Conservation (phyloP, 2,797 vertebrate species). For the Phataginus tetradactyla region DNA sequence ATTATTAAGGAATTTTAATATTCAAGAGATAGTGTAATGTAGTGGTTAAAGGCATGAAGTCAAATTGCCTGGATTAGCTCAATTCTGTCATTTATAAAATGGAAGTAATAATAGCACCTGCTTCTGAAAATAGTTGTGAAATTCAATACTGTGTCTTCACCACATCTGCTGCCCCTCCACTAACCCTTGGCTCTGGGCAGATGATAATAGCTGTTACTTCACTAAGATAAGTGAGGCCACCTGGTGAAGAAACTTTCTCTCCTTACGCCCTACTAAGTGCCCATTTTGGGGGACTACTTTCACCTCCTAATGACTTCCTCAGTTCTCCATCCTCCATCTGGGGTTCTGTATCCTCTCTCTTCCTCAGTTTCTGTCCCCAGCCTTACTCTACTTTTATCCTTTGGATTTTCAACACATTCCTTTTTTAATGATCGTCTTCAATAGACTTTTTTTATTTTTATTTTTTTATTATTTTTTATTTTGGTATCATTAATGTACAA, state of each 20-base stretch:
- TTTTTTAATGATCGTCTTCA: neutral
- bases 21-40: neutral
- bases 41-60: neutral
- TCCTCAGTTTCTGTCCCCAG: neutral
- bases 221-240: neutral
- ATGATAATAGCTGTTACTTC: neutral
- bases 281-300: neutral
- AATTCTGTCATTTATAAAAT: neutral
- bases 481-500: no score
- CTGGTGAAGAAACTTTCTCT: neutral
- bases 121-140: neutral
- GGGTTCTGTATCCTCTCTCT: neutral
- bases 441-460: neutral
- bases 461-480: no score
- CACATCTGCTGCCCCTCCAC: neutral
- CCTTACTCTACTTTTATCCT: neutral
- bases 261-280: no score
- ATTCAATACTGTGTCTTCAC: neutral
- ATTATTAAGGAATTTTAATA: neutral
- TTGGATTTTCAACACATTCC: neutral
- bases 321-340: neutral
- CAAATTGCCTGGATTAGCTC: neutral
- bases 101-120: neutral
- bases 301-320: no score
- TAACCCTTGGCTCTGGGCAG: neutral